Conservation (phyloP, 64 coral and sea anemone species). For the Pocillopora damicornis region DNA sequence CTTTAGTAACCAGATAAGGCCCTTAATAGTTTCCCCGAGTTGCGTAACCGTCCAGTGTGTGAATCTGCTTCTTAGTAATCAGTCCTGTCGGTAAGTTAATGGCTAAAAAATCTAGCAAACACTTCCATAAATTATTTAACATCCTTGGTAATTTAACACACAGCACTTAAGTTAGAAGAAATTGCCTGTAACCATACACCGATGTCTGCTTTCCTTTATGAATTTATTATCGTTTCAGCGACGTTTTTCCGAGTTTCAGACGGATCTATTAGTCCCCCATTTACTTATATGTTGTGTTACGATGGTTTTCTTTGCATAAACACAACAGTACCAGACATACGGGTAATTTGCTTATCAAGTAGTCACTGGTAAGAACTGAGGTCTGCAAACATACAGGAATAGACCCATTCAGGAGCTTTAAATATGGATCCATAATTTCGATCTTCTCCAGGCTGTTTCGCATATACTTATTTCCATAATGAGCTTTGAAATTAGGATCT, state of each 20-base stretch:
- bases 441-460: too few relatives aligned
- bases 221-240: not conserved
- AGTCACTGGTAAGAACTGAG: not conserved
- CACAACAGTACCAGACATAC: not conserved
- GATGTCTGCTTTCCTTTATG: not conserved
- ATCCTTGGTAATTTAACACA: not conserved
- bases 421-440: too few relatives aligned
- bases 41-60: not conserved
- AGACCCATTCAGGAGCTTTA: too few relatives aligned
- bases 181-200: not conserved
- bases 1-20: not conserved
- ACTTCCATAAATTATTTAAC: conserved; percentile 16
- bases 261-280: not conserved
- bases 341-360: not conserved
- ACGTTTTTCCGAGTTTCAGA: not conserved
- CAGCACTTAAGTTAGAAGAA: not conserved
- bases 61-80: not conserved
- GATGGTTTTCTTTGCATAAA: not conserved
- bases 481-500: too few relatives aligned
- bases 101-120: conserved; percentile 15
- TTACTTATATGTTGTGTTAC: not conserved
- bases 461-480: too few relatives aligned
- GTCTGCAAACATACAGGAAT: not conserved
- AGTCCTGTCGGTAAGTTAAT: conserved; percentile 15
- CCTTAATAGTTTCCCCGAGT: not conserved